Evolutionary conservation across 2,797 vertebrate genomes (phyloP).

Genomic region (Halcyon chelicuti): DNA sequence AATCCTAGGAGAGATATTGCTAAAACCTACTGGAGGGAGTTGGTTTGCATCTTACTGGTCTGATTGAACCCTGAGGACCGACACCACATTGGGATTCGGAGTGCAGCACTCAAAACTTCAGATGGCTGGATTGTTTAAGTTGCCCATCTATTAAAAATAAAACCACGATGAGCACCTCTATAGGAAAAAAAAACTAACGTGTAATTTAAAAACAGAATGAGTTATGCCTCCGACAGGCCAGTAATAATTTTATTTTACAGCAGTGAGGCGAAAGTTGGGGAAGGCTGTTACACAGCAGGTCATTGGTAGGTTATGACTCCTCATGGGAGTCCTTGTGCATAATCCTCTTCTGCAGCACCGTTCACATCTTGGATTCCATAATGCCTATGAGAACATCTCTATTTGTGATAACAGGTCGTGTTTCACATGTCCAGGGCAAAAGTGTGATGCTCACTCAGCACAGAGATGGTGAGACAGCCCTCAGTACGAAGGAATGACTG

Average conservation of each 20-base stretch:
- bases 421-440: background rate
- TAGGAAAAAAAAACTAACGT: background rate
- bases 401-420: background rate
- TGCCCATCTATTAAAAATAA: background rate
- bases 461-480: background rate
- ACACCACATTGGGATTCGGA: rapidly evolving
- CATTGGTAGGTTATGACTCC: background rate
- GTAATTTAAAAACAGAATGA: background rate
- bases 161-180: background rate
- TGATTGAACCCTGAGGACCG: background rate
- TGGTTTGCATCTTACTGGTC: background rate
- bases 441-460: background rate
- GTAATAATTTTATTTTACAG: background rate
- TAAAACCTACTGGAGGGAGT: background rate
- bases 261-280: background rate
- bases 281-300: background rate
- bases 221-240: background rate
- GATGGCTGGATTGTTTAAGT: background rate
- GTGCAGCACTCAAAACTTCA: background rate
- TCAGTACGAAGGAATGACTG: background rate
- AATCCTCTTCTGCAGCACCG: background rate
- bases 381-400: background rate
- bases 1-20: background rate
- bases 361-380: background rate
- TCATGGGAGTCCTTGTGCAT: background rate